Base-by-base conservation (phyloP, 2,888 invertebrate genomes). In the Synergus umbraculus region DNA sequence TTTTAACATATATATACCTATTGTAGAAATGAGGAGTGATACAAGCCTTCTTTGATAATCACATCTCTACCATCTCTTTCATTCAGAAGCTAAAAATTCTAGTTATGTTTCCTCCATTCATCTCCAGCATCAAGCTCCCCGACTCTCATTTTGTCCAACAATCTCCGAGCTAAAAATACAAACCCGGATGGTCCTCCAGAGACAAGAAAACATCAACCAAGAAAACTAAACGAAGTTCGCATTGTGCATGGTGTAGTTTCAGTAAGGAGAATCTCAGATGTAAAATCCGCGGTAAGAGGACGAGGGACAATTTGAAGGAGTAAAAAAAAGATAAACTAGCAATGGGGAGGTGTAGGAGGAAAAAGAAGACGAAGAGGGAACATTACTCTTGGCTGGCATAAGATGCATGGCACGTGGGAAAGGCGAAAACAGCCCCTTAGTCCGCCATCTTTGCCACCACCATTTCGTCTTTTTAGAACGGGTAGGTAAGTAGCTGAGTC, bases 321-420 rank as follows among this genome's bases (percentile, higher is more conserved):
- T 77, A 79, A 85, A 85, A 86, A 86, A 86, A 87, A 84, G 80
- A 79, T 79, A 82, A 84, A 81, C 80, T 83, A 79, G 79, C 66
- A 15, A 76, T 41, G 15, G 18, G 46, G 46, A 76, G 79, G 80
- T 76, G 78, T 81, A 78, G 49, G 76, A 43, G 65, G 41, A 44
- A 58, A 66, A 80, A 79, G 83, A 82, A 82, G 82, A 83, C 81
- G 83, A 85, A 82, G 82, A 81, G 83, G 69, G 18, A 12, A 63
- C 87, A 88, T 88, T 88, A 87, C 86, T 82, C 69, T 79, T 78
- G 80, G 81, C 76, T 76, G 77, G 83, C 73, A 83, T 64, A 81
- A 84, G 82, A 83, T 82, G 78, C 79, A 80, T 83, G 86, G 86
- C 88, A 91, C 90, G 91, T 91, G 90, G 91, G 90, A 91, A 91